Evolutionary conservation across 2,888 invertebrate species (phyloP), one percentile per base, ranked within the genome.

Genomic region (Mythimna loreyi): DNA sequence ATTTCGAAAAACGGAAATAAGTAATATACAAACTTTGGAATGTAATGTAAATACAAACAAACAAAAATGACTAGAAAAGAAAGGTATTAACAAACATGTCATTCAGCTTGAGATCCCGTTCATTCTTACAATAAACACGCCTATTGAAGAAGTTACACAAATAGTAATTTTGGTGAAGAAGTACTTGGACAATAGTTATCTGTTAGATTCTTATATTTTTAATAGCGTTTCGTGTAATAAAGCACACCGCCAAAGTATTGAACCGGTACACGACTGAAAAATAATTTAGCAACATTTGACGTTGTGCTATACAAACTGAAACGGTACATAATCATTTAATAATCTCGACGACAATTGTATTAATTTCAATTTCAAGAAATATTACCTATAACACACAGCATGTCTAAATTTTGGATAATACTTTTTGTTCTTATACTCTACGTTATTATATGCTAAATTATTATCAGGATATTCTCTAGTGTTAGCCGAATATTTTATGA

Each of bases 331-430:
- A 85, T 87, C 75, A 84, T 81, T 81, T 79, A 84, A 79, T 83
- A 85, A 86, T 85, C 78, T 87, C 83, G 87, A 90, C 88, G 89
- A 91, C 86, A 87, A 88, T 60, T 89, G 82, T 89, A 88, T 85
- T 89, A 89, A 86, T 89, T 87, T 90, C 84, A 89, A 88, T 88
- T 89, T 91, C 87, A 91, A 90, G 91, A 92, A 92, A 91, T 83
- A 89, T 90, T 86, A 84, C 82, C 83, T 89, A 88, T 90, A 93
- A 94, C 94, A 94, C 94, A 93, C 92, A 93, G 93, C 93, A 90
- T 93, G 89, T 90, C 94, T 94, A 94, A 93, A 91, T 91, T 84
- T 94, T 94, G 95, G 94, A 92, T 95, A 95, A 95, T 95, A 95
- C 95, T 95, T 95, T 90, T 94, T 91, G 90, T 92, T 91, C 95